These are phyloP conservation scores for Zosterops japonicus DNA, from an alignment of 2,113 vertebrate species.

Conservation along the genomic window DNA sequence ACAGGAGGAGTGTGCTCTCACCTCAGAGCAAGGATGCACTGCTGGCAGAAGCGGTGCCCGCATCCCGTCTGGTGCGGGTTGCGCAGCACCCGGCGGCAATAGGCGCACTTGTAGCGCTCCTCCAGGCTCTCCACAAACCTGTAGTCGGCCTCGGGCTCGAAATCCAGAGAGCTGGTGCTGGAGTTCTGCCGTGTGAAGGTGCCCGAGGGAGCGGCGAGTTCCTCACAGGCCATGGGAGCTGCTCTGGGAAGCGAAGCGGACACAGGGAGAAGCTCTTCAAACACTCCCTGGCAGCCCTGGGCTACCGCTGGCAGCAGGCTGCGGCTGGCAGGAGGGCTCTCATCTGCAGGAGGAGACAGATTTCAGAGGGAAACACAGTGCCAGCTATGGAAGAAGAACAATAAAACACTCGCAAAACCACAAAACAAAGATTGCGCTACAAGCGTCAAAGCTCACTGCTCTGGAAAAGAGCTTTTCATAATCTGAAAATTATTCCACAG, in stretches of 20 bases:
- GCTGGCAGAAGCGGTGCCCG: slow-evolving; percentile 87
- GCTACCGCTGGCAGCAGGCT: not conserved
- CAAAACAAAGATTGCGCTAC: not conserved
- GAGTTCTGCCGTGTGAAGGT: slow-evolving; percentile 75
- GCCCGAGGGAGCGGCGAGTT: slow-evolving; percentile 19
- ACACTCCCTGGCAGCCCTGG: not conserved
- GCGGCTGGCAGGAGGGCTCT: not conserved
- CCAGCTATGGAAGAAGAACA: not conserved
- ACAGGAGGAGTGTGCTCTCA: slow-evolving; percentile 45
- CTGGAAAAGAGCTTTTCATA: not conserved
- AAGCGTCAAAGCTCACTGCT: not conserved
- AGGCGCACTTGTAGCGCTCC: slow-evolving; percentile 81
- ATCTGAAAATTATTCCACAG: not conserved
- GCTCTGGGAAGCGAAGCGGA: not conserved
- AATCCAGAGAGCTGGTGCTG: slow-evolving; percentile 74
- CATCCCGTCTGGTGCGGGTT: slow-evolving; percentile 89
- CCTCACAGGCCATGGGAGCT: slow-evolving; percentile 75
- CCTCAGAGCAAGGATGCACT: slow-evolving; percentile 79
- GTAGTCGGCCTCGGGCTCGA: slow-evolving; percentile 72
- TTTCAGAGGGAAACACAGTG: not conserved
- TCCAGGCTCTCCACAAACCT: slow-evolving; percentile 79
- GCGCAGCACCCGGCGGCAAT: slow-evolving; percentile 78
- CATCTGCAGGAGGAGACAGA: not conserved
- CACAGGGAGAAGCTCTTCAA: not conserved
- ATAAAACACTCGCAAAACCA: not conserved